Percentiles rank a stretch among this genome's conserved stretches.
phyloP scores from a whole-genome alignment of 1,140 invertebrate species.

The Panulirus ornatus region DNA sequence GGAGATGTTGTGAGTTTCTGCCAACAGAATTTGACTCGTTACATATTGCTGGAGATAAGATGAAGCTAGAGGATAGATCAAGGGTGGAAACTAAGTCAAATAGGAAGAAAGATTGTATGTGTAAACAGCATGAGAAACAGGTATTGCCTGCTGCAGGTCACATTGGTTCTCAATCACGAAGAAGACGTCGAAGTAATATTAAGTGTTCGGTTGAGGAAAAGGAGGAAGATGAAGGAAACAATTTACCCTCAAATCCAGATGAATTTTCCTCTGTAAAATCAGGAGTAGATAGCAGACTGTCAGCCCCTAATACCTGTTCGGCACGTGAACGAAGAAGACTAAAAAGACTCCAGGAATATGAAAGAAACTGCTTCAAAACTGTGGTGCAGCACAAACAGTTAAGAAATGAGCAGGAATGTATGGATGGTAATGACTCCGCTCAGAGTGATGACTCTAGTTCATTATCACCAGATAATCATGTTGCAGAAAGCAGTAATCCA shows the following conservation, averaged over 20 bases:
- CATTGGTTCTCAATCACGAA: constrained; percentile 31
- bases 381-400: neutral
- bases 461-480: neutral
- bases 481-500: neutral
- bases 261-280: neutral
- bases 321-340: constrained; percentile 44
- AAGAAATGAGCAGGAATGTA: neutral
- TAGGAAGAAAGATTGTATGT: constrained; percentile 28
- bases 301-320: neutral
- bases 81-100: constrained; percentile 1
- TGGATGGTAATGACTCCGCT: no score
- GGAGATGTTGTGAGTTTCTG: constrained; percentile 27
- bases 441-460: neutral
- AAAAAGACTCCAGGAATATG: neutral
- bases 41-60: constrained; percentile 45
- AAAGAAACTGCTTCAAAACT: neutral
- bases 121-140: neutral
- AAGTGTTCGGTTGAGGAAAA: neutral
- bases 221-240: neutral
- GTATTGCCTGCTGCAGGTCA: neutral
- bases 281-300: neutral
- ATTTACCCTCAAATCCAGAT: neutral
- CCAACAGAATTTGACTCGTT: constrained; percentile 33
- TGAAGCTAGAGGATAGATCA: constrained; percentile 4
- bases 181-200: constrained; percentile 21